phyloP scores from a whole-genome alignment of 1,140 invertebrate species.

The Lamellibrachia luymesi region DNA sequence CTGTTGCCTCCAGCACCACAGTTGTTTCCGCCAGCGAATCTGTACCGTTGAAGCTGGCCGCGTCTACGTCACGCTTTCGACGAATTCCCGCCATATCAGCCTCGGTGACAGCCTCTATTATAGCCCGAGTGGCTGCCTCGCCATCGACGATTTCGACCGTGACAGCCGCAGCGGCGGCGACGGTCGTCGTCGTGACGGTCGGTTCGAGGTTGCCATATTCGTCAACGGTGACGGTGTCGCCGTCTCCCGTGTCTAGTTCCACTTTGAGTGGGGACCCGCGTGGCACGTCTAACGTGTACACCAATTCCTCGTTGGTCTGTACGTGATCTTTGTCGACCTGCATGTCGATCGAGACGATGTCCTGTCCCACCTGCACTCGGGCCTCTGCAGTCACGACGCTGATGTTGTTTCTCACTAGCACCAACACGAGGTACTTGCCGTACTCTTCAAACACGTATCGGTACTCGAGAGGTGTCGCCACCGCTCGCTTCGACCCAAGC shows the following conservation, averaged over 20 bases:
- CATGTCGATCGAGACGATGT: slow-evolving; percentile 49
- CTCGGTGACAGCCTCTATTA: slow-evolving; percentile 24
- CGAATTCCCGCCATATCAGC: slow-evolving; percentile 22
- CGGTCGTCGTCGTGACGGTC: not conserved
- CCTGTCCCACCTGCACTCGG: slow-evolving; percentile 47
- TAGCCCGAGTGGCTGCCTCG: not conserved
- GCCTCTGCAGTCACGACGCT: slow-evolving; percentile 32
- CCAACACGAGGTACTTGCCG: slow-evolving; percentile 47
- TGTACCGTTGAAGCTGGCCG: slow-evolving; percentile 15
- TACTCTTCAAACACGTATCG: slow-evolving; percentile 41
- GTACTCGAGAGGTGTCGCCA: slow-evolving; percentile 23
- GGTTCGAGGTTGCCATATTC: not conserved
- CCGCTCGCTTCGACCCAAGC: slow-evolving; percentile 30
- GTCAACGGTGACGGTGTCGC: not conserved
- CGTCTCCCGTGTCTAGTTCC: slow-evolving; percentile 39
- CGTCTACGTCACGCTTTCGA: not conserved
- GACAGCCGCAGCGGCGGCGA: not conserved
- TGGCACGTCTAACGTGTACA: slow-evolving; percentile 37
- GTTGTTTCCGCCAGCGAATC: not conserved
- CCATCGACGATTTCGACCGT: not conserved
- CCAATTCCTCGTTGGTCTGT: slow-evolving; percentile 29
- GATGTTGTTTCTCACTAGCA: slow-evolving; percentile 45
- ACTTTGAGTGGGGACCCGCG: slow-evolving; percentile 46
- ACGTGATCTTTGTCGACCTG: slow-evolving; percentile 34
- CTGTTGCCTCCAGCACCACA: not conserved